Base-by-base conservation (phyloP, 92 coral and sea anemone species). In the Zoanthus sociatus region DNA sequence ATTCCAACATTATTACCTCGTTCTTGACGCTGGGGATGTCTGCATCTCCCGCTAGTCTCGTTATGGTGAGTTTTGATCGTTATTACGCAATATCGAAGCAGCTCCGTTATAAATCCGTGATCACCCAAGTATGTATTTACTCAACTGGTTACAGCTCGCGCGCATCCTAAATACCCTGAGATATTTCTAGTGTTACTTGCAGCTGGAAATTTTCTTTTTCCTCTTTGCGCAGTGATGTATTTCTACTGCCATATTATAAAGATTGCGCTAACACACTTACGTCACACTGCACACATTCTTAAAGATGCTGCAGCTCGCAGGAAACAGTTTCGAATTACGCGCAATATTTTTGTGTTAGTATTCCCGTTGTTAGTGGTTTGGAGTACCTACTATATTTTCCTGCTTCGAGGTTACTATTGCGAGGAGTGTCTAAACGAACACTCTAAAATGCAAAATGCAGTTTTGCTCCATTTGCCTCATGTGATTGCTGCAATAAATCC, bases 401-500 rank as follows among this genome's bases (percentile, higher is more conserved):
- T 37, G 42, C 42, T 37, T 37, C 2, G 42, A 37, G 42, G 42
- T 20, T 83, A 75, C 1, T 70, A 83, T 45, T 85, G 86, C 86
- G 47, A 0, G 37, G 9, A 9, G 17, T 89, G 86, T 45, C 44
- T 42, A 1, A 30, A 0, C 15, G 18, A 69, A 11, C n/a, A 61
- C 42, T 20, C 73, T 16, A 17, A 20, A 1, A 84, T 45, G 7
- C 37, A 56, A 26, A 18, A 31, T 32, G 37, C 5, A 8, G 15
- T 96, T 21, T 11, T 97, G 13, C 82, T 93, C 16, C 86, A 78
- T 50, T 71, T 85, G 42, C 88, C 95, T 8, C 89, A 86, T 73
- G 50, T 97, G 12, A 79, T 93, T 50, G 97, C 95, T 11, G 83
- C 97, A 1, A 73, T 97, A 50, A 93, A 97, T 58, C 99, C 99